Evolutionary conservation across 2,113 vertebrate genomes (phyloP).

Genomic region (Tyto alba): DNA sequence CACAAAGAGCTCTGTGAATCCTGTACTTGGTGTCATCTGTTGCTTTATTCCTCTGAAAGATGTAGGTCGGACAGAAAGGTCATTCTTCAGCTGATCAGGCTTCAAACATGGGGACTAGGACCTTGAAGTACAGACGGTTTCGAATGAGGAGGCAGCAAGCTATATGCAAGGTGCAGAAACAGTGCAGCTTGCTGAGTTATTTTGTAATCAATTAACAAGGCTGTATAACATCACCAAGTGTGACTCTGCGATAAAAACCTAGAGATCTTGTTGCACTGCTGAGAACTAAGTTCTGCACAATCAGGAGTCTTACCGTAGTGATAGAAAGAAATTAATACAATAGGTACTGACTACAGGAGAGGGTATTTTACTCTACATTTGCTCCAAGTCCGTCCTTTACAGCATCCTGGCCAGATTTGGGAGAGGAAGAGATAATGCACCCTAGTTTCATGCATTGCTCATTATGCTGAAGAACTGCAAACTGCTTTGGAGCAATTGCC

Average conservation of each 20-base stretch:
- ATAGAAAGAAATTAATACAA: neutral
- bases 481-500: neutral
- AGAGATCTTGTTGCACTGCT: neutral
- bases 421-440: neutral
- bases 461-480: neutral
- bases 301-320: neutral
- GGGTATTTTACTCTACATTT: neutral
- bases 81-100: neutral
- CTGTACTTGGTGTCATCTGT: conserved; percentile 9
- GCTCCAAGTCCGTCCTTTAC: neutral
- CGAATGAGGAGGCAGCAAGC: neutral
- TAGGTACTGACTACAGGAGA: neutral
- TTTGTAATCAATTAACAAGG: neutral
- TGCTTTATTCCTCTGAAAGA: conserved; percentile 35
- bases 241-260: neutral
- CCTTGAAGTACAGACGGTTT: neutral
- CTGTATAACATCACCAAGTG: neutral
- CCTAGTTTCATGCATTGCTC: neutral
- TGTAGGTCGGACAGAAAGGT: conserved; percentile 1
- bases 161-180: neutral
- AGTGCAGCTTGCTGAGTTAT: neutral
- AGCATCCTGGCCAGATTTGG: neutral
- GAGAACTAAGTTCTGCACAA: neutral
- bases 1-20: conserved; percentile 18
- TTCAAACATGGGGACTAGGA: neutral